phyloP scores from a whole-genome alignment of 2,888 invertebrate genomes.

The Dynastes tityus region DNA sequence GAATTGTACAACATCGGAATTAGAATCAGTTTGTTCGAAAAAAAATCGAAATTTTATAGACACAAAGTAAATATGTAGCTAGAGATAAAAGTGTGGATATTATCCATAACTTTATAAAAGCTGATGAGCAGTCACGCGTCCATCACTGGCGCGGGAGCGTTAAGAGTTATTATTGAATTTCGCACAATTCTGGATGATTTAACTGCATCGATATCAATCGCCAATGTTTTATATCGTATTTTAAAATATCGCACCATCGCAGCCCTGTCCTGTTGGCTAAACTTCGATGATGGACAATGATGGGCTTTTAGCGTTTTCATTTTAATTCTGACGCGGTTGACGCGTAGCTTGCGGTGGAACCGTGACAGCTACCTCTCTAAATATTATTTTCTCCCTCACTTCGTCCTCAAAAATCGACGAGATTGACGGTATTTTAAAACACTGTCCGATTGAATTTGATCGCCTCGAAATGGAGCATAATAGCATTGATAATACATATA shows the following conservation, averaged over 20 bases:
- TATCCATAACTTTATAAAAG: too few relatives aligned
- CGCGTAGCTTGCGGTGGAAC: not conserved
- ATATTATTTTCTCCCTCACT: not conserved
- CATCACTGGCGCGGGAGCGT: slow-evolving; percentile 8
- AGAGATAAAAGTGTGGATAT: too few relatives aligned
- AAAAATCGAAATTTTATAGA: too few relatives aligned
- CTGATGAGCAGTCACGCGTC: not conserved
- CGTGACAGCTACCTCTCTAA: not conserved
- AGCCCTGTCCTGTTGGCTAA: not conserved
- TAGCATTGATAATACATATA: too few relatives aligned
- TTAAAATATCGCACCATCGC: not conserved
- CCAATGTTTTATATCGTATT: slow-evolving; percentile 1
- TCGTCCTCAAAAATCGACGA: not conserved
- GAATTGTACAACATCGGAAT: too few relatives aligned
- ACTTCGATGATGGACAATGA: not conserved
- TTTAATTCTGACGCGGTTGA: not conserved
- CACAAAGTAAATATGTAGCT: too few relatives aligned
- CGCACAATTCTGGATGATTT: not conserved
- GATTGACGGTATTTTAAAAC: not conserved
- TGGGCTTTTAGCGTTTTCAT: slow-evolving; percentile 17
- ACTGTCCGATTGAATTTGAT: too few relatives aligned
- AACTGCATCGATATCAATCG: slow-evolving; percentile 8
- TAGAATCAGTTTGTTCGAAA: too few relatives aligned
- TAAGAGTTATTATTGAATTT: slow-evolving; percentile 18
- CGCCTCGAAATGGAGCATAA: too few relatives aligned